Evolutionary conservation across 1,140 invertebrate genomes (phyloP), one percentile per base, ranked within the genome.

Genomic region (Zelostemma sp.): DNA sequence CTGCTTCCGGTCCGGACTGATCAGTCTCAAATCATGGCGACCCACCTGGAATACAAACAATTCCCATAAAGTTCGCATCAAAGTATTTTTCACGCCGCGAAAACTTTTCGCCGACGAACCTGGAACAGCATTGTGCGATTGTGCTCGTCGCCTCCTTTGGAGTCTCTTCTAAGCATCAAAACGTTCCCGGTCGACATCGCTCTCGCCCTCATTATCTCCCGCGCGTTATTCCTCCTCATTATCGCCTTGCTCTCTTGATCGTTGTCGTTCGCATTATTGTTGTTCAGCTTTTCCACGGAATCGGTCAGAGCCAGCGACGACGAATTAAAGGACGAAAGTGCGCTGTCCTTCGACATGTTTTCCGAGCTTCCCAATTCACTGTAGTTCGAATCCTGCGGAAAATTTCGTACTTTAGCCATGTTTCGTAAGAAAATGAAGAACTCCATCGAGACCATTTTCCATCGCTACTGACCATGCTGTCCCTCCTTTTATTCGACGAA

Each of bases 81-180:
- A 14, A 21, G n/a, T 41, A 55, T 49, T 49, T n/a, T n/a, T n/a
- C n/a, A n/a, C 25, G 25, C 3, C 8, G 25, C 25, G 8, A 57
- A 49, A 56, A 61, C 38, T 18, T 56, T 41, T 48, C 33, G 77
- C 16, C 82, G 72, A 45, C 88, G 86, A 73, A 95, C 92, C 80
- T 95, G 92, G 78, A 93, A 92, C 6, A 98, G 88, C 96, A 98
- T 98, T 1, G 95, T 97, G 16, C 95, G 88, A 86, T 97, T 97
- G 66, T 93, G 91, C 53, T 94, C 92, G 6, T 89, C 87, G 12
- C 65, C 74, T 19, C 67, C 72, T 59, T 74, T 82, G 0, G 84
- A 84, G 67, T 82, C 81, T 17, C 83, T 76, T n/a, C 84, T 77
- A 6, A 76, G 8, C 6, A 64, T 75, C 38, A 82, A 59, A 1